Base-by-base conservation (phyloP, 2,797 vertebrate genomes). In the Champsocephalus esox region DNA sequence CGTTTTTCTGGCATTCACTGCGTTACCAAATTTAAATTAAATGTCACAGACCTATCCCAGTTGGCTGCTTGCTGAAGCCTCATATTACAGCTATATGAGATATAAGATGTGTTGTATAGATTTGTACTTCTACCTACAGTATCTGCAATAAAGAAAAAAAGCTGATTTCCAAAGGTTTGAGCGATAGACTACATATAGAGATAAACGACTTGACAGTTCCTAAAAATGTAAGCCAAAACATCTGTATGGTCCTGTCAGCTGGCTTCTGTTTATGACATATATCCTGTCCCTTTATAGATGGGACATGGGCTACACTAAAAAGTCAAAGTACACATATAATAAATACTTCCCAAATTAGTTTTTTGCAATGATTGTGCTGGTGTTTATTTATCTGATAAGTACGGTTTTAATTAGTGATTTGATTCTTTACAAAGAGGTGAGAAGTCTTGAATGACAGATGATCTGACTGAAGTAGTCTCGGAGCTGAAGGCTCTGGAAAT, bases 11-110 rank as follows among this genome's bases (percentile, higher is more conserved):
- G 34, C 34, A 38, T 38, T 38, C 34, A 6, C 34, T 38, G 34
- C 34, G 1, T 6, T 6, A 7, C 34, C 34, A 34, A 38, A 38
- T 38, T 38, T 8, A 6, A 38, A 38, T 38, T 8, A 6, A 38
- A 38, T 38, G 8, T 38, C 5, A 38, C 1, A 38, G 7, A 38
- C 34, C 34, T 38, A 38, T 38, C 34, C 34, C 46, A 49, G 12
- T 41, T 56, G 14, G 59, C 34, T 41, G 41, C 57, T 24, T 43
- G 66, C 16, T 43, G 49, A 57, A 61, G 62, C 7, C 34, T 48
- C 43, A 24, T 63, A 50, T 67, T 70, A 38, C 34, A 38, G 34
- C 34, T 41, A 64, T 52, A 1, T 57, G 32, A 46, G 4, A 14
- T 28, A 70, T 12, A 44, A 45, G 41, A 52, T 44, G 44, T 43